A percentile compares a stretch with the other conserved stretches of the same genome.
These are phyloP conservation scores for Chitala chitala DNA, from an alignment of 2,113 vertebrate species.

Conservation along the genomic window DNA sequence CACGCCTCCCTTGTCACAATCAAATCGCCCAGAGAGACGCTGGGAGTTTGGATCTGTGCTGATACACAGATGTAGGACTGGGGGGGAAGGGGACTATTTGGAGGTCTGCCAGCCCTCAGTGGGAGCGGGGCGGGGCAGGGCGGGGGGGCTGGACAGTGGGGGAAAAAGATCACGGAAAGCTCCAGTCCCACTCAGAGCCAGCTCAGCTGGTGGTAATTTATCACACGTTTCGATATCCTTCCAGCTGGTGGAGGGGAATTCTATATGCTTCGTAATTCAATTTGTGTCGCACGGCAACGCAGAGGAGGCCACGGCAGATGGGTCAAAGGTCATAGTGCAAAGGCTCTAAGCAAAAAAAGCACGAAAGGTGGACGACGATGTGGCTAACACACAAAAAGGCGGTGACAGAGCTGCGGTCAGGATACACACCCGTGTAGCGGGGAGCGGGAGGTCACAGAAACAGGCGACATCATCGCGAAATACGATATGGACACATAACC, in stretches of 20 bases:
- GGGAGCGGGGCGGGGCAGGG: background rate
- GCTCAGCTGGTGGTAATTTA: conserved; percentile 64
- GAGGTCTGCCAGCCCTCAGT: conserved; percentile 12
- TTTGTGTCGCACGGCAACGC: conserved; percentile 68
- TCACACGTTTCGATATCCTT: conserved; percentile 58
- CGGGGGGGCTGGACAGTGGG: background rate
- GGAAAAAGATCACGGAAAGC: conserved; percentile 46
- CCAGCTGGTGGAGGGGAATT: conserved; percentile 58
- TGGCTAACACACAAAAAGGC: background rate
- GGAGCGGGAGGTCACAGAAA: too few relatives aligned
- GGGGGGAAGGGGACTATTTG: conserved; percentile 18
- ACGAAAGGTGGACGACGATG: background rate
- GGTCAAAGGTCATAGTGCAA: conserved; percentile 21
- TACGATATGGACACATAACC: too few relatives aligned
- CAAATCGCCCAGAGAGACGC: background rate
- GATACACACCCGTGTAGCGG: too few relatives aligned
- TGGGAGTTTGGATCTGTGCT: background rate
- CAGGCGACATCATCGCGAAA: too few relatives aligned
- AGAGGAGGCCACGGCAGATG: conserved; percentile 49
- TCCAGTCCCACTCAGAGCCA: conserved; percentile 52
- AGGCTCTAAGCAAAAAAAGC: background rate
- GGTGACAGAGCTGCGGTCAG: background rate
- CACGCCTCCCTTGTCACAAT: background rate
- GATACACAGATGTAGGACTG: conserved; percentile 19
- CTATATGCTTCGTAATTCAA: conserved; percentile 74